Conservation (phyloP, 2,113 vertebrate species). For the Phalacrocorax carbo region DNA sequence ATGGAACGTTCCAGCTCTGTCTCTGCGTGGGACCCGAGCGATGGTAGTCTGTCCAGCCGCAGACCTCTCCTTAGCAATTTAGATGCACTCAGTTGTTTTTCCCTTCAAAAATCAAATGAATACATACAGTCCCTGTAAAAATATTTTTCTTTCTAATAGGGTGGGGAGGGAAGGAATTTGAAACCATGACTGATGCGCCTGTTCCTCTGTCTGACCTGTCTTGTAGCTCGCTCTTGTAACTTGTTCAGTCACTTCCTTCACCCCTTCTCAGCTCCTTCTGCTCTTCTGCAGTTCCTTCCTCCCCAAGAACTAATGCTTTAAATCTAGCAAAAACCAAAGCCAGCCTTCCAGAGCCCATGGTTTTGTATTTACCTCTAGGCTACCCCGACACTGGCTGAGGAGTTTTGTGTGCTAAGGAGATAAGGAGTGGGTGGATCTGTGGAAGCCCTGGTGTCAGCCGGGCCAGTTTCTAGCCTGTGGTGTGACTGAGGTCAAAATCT, state of each 20-base stretch:
- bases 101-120: not conserved
- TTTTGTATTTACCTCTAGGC: not conserved
- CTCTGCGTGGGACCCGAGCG: not conserved
- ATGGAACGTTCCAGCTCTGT: not conserved
- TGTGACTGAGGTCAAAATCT: not conserved
- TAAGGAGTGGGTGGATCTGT: not conserved
- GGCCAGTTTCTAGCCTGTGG: not conserved
- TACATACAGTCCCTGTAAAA: not conserved
- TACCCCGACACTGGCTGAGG: rapidly evolving
- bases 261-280: not conserved
- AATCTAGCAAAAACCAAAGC: not conserved
- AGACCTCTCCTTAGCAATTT: not conserved
- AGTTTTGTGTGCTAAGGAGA: not conserved
- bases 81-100: not conserved
- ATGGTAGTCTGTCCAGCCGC: not conserved
- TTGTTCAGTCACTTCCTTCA: not conserved
- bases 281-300: not conserved
- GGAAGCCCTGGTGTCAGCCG: not conserved
- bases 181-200: not conserved
- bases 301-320: not conserved
- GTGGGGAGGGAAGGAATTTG: not conserved
- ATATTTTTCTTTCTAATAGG: not conserved
- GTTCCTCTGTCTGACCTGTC: not conserved
- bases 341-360: too few relatives aligned
- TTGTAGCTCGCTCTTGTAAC: not conserved